Percentiles rank a stretch among this genome's conserved stretches.
Conservation (phyloP, 2,797 vertebrate genomes). For the Pseudocheirus occidentalis region DNA sequence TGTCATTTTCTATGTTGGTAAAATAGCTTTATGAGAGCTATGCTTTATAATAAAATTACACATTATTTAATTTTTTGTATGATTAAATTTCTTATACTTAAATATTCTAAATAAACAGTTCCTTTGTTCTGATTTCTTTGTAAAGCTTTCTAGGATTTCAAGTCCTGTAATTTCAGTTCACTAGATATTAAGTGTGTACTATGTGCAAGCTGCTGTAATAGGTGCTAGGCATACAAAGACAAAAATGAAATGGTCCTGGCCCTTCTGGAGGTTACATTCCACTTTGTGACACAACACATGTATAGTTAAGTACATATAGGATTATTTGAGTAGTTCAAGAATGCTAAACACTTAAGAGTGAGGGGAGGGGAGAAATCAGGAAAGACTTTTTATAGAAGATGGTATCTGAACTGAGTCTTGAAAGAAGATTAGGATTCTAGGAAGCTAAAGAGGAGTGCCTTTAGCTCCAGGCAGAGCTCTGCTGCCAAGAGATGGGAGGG, state of each 20-base stretch:
- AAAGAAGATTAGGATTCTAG: background rate
- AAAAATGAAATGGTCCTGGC: background rate
- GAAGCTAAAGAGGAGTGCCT: background rate
- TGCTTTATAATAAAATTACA: conserved; percentile 66
- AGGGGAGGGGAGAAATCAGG: background rate
- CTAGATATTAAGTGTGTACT: background rate
- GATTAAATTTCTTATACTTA: background rate
- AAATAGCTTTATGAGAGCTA: conserved; percentile 55
- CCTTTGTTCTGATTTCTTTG: background rate
- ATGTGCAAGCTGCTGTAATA: background rate
- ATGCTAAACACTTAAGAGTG: background rate
- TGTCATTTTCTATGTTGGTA: conserved; percentile 58
- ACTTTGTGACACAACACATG: background rate
- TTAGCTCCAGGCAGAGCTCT: background rate
- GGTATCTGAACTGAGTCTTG: background rate
- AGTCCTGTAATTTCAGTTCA: background rate
- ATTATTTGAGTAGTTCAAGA: background rate
- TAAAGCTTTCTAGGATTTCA: background rate
- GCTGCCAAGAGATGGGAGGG: background rate
- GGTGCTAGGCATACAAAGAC: background rate
- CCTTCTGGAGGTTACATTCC: background rate
- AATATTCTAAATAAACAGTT: conserved; percentile 13
- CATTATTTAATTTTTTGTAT: conserved; percentile 58
- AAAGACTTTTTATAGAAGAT: background rate
- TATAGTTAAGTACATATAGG: background rate